Conservation (phyloP, 2,888 invertebrate genomes). For the Aleiodes leptofemur region DNA sequence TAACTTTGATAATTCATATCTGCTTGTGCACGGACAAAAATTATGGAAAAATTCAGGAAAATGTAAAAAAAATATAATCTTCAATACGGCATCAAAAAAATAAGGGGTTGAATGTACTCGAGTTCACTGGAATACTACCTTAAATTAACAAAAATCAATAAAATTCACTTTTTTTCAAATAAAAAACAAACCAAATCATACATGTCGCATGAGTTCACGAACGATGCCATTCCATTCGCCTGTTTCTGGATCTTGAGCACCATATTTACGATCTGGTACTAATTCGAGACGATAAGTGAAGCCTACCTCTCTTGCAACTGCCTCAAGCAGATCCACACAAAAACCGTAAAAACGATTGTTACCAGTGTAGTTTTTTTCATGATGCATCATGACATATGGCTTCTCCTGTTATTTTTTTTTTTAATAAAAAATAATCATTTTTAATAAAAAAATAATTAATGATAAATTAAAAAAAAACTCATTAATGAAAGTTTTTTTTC, state of each 20-base stretch:
- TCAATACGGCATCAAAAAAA: too few relatives aligned
- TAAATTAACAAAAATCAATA: too few relatives aligned
- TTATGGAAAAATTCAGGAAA: too few relatives aligned
- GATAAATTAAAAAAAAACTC: background rate
- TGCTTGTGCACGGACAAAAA: too few relatives aligned
- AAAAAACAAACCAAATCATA: conserved; percentile 75
- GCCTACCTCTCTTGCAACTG: conserved; percentile 81
- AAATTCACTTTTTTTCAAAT: too few relatives aligned
- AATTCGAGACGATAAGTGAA: conserved; percentile 84
- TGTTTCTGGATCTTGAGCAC: conserved; percentile 79
- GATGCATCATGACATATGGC: conserved; percentile 86
- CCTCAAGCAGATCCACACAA: conserved; percentile 85
- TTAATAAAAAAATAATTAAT: background rate
- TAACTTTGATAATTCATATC: too few relatives aligned
- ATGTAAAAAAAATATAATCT: too few relatives aligned
- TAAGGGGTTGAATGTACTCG: too few relatives aligned
- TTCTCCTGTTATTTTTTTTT: conserved; percentile 77
- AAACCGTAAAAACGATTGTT: conserved; percentile 88
- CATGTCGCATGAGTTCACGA: conserved; percentile 83
- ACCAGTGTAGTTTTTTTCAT: conserved; percentile 82
- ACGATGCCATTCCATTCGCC: conserved; percentile 84
- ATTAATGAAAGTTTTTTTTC: too few relatives aligned
- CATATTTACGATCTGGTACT: conserved; percentile 83
- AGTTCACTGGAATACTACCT: too few relatives aligned
- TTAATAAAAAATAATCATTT: background rate